phyloP scores from a whole-genome alignment of 2,888 invertebrate genomes.

The Scelioninae gen. 2 region DNA sequence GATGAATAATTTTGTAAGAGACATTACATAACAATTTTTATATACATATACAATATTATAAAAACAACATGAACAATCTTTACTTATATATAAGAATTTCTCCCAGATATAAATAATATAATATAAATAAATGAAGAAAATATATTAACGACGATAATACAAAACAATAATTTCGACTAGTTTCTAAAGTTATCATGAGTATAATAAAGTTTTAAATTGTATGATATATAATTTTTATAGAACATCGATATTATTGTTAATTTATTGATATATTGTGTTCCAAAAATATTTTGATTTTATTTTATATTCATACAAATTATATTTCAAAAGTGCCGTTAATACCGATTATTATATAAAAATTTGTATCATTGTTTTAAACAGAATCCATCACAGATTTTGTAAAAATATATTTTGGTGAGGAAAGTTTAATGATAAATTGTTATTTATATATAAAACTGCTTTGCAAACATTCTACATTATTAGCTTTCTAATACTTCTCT shows the following conservation, averaged over 20 bases:
- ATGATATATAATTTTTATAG: slow-evolving; percentile 22
- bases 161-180: slow-evolving; percentile 35
- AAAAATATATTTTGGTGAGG: slow-evolving; percentile 22
- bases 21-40: too few relatives aligned
- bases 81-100: too few relatives aligned
- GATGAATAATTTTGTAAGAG: too few relatives aligned
- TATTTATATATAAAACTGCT: slow-evolving; percentile 1
- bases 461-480: slow-evolving; percentile 6
- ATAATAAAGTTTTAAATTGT: slow-evolving; percentile 12
- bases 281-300: slow-evolving; percentile 36
- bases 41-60: too few relatives aligned
- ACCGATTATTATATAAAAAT: slow-evolving; percentile 36
- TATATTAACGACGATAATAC: neutral
- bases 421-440: slow-evolving; percentile 32
- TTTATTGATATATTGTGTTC: slow-evolving; percentile 17
- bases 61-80: too few relatives aligned
- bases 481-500: neutral
- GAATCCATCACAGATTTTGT: slow-evolving; percentile 40
- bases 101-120: too few relatives aligned
- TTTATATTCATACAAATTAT: slow-evolving; percentile 20
- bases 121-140: neutral
- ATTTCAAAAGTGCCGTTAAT: slow-evolving; percentile 16
- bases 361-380: slow-evolving; percentile 15
- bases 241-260: slow-evolving; percentile 18
- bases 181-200: slow-evolving; percentile 19